phyloP scores from a whole-genome alignment of 2,797 vertebrate species.

The Tenualosa thibaudeaui region DNA sequence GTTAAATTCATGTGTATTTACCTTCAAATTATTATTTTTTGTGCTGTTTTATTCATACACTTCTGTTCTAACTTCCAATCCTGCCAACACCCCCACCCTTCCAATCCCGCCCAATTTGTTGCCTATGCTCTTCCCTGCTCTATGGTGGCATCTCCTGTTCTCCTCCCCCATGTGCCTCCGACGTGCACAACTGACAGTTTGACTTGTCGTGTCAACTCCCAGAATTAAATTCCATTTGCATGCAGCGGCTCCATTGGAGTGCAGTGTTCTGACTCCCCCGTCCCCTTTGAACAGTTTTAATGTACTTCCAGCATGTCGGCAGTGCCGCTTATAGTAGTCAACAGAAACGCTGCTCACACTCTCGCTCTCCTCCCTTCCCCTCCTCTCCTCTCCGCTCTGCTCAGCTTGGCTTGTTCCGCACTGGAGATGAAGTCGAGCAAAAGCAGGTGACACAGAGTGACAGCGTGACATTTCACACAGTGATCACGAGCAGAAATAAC shows the following conservation, averaged over 20 bases:
- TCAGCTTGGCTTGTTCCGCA: neutral
- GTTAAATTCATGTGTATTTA: neutral
- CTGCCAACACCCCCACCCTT: neutral
- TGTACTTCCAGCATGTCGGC: neutral
- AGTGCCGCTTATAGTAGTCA: neutral
- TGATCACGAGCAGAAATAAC: neutral
- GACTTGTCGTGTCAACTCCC: neutral
- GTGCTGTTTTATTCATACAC: neutral
- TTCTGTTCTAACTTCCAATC: neutral
- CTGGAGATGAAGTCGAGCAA: neutral
- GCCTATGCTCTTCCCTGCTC: neutral
- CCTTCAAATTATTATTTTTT: neutral
- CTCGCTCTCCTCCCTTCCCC: neutral
- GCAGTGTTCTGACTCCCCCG: neutral
- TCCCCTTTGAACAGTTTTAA: slow-evolving; percentile 6
- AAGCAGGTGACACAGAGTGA: neutral
- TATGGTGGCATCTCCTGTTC: neutral
- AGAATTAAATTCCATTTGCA: slow-evolving; percentile 22
- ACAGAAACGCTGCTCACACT: neutral
- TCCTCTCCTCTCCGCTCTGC: neutral
- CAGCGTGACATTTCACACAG: neutral
- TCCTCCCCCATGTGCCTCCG: neutral
- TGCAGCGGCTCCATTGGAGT: neutral
- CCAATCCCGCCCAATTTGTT: neutral
- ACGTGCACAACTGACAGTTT: neutral